phyloP scores from a whole-genome alignment of 2,113 vertebrate genomes.

The Catharus fuscescens region DNA sequence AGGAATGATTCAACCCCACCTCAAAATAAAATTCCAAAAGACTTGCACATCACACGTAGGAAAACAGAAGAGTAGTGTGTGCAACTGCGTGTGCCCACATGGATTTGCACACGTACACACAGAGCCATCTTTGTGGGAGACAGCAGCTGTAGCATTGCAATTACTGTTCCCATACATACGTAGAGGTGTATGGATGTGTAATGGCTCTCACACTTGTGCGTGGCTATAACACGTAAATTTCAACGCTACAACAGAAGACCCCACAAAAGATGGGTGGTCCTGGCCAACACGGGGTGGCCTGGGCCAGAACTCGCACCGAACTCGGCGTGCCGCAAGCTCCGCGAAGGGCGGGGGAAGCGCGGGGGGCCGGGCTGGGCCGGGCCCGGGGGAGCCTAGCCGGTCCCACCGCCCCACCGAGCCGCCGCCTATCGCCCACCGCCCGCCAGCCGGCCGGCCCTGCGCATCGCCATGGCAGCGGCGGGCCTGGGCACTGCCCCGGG shows the following conservation, averaged over 20 bases:
- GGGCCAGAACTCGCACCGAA: neutral
- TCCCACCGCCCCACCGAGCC: neutral
- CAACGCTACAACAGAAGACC: neutral
- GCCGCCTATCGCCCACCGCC: neutral
- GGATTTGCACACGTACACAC: neutral
- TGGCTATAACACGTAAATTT: accelerated
- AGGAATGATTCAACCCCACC: neutral
- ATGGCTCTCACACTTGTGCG: accelerated
- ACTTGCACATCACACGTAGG: accelerated
- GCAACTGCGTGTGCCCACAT: accelerated
- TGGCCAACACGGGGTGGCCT: neutral
- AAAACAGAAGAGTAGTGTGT: neutral
- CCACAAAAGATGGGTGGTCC: neutral
- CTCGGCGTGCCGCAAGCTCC: neutral
- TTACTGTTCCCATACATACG: accelerated
- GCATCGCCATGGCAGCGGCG: too few species aligned
- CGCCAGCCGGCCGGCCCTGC: neutral
- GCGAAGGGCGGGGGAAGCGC: too few species aligned
- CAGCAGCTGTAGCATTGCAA: accelerated
- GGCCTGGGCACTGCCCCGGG: neutral
- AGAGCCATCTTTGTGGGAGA: neutral
- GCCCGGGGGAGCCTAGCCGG: neutral
- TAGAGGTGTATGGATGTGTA: accelerated
- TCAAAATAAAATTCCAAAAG: neutral
- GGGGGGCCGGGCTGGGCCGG: neutral